Evolutionary conservation across 2,113 vertebrate species (phyloP).

Genomic region (Tympanuchus pallidicinctus): DNA sequence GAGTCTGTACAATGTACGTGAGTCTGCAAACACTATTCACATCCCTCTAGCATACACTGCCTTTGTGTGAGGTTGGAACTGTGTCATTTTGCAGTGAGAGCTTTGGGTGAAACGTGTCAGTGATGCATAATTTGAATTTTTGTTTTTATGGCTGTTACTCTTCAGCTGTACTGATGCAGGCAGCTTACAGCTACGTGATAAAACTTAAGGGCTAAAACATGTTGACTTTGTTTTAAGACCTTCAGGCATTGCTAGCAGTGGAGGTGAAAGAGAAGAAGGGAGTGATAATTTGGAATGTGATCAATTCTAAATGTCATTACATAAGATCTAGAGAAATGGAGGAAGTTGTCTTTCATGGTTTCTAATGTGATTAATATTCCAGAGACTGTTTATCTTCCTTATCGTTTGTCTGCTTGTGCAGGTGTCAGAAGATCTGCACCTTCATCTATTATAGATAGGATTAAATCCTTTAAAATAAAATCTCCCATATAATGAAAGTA

Average conservation of each 20-base stretch:
- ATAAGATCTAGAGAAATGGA: background rate
- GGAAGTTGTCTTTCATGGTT: background rate
- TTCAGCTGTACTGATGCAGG: background rate
- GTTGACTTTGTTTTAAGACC: background rate
- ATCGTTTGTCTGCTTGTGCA: background rate
- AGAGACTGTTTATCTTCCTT: slow-evolving; percentile 16
- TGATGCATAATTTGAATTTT: background rate
- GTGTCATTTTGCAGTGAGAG: background rate
- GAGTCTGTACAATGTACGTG: background rate
- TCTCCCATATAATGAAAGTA: slow-evolving; percentile 29
- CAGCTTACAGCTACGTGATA: background rate
- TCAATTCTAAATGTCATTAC: background rate
- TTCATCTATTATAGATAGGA: slow-evolving; percentile 61
- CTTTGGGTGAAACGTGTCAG: background rate
- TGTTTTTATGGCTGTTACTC: background rate
- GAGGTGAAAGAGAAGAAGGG: background rate
- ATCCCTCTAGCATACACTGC: accelerated
- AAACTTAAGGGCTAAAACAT: background rate
- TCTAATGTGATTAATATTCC: slow-evolving; percentile 51
- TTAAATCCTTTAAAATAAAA: slow-evolving; percentile 57
- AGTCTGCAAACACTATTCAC: background rate
- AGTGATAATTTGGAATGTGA: background rate
- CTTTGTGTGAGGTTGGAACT: background rate
- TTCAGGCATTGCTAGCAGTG: background rate
- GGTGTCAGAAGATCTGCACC: slow-evolving; percentile 33